Evolutionary conservation across 2,113 vertebrate genomes (phyloP).

Genomic region (Dipodomys spectabilis): DNA sequence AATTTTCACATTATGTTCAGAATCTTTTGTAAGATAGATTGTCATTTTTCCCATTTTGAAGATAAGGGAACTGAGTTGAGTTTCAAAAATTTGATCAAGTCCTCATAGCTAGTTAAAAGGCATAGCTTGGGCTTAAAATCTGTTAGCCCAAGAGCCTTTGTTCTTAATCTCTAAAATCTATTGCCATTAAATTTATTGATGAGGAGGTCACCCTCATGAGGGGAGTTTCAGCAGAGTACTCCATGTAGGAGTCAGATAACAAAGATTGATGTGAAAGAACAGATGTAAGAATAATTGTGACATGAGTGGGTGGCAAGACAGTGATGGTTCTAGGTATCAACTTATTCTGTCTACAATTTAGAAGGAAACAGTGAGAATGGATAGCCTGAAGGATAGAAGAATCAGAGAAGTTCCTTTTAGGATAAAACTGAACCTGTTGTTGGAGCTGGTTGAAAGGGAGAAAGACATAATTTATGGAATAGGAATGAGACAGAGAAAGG

Average conservation of each 20-base stretch:
- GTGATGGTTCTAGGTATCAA: constrained; percentile 32
- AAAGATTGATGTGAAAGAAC: constrained; percentile 45
- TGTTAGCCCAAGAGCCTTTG: constrained; percentile 15
- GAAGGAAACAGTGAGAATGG: not conserved
- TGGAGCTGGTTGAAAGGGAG: not conserved
- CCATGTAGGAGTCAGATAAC: constrained; percentile 47
- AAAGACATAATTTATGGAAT: constrained; percentile 36
- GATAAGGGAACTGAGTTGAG: not conserved
- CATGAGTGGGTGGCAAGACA: constrained; percentile 52
- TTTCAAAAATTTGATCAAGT: constrained; percentile 38
- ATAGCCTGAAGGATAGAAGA: not conserved
- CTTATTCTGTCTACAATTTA: constrained; percentile 42
- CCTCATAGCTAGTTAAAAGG: constrained; percentile 28
- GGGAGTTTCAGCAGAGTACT: constrained; percentile 38
- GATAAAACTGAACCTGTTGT: not conserved
- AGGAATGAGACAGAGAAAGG: constrained; percentile 31
- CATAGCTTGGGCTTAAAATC: constrained; percentile 16
- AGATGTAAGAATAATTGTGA: constrained; percentile 45
- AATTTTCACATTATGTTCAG: not conserved
- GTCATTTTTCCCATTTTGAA: constrained; percentile 7
- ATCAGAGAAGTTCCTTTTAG: constrained; percentile 31
- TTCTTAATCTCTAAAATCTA: constrained; percentile 54
- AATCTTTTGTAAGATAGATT: not conserved
- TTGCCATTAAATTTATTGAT: constrained; percentile 56
- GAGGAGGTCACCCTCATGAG: constrained; percentile 35